Evolutionary conservation across 2,888 invertebrate genomes (phyloP), one percentile per base, ranked within the genome.

Genomic region (Leptinotarsa haldemani): DNA sequence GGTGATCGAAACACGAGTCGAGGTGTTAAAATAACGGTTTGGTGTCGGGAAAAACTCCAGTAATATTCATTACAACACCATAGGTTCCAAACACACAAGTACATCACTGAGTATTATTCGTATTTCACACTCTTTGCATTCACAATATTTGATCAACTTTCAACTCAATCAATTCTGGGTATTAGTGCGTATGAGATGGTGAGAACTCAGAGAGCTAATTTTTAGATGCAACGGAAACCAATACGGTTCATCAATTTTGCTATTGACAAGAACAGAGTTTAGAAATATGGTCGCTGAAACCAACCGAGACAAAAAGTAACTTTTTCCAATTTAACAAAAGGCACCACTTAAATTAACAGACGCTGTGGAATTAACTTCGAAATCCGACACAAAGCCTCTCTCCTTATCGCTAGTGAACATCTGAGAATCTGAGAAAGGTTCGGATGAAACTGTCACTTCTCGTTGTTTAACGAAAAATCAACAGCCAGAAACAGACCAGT

Each of bases 311-410:
- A 61, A 61, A 61, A 61, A 61, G 16, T n/a, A 30, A 30, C 40
- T 61, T 40, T 61, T 61, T 61, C 61, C 61, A 30, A 61, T 61
- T 61, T 30, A 12, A 61, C 61, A 61, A 73, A 73, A 52, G 61
- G 69, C 69, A 46, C 73, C 70, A 66, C 63, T 73, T 73, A 73
- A 73, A 52, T 73, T 66, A 73, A 69, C 70, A 73, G 70, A 73
- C 73, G 70, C 66, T 70, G 52, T 22, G 66, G 73, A 73, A 73
- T 73, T 70, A 73, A 73, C 73, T 73, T 47, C 30, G 56, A 69
- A 58, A 61, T 30, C 40, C 61, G 61, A 61, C 61, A 61, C 61
- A 30, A 61, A 61, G 61, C 56, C 22, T 56, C 20, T 20, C 15
- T 61, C 61, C 61, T 61, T 61, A 61, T 61, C 61, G 30, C 61